phyloP scores from a whole-genome alignment of 2,113 vertebrate species.

The Poicephalus meyeri region DNA sequence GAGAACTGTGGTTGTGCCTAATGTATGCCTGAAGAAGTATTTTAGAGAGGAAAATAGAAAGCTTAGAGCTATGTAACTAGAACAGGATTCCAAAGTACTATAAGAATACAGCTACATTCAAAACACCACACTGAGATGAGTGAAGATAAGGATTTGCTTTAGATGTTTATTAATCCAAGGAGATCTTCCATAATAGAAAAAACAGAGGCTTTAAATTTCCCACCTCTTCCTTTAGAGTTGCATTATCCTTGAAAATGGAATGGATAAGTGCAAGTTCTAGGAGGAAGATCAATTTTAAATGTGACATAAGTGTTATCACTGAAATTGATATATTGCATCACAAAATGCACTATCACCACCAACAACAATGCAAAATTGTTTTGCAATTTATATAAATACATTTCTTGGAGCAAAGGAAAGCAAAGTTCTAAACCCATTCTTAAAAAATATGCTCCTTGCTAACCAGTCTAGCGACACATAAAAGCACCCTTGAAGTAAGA shows the following conservation, averaged over 20 bases:
- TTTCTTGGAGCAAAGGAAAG: constrained; percentile 57
- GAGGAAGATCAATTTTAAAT: constrained; percentile 27
- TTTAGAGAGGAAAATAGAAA: background rate
- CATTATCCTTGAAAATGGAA: constrained; percentile 35
- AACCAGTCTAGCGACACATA: constrained; percentile 32
- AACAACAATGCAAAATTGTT: constrained; percentile 58
- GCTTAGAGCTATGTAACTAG: background rate
- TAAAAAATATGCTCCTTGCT: constrained; percentile 59
- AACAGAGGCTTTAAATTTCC: constrained; percentile 32
- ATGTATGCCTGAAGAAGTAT: background rate
- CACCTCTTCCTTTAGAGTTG: constrained; percentile 40
- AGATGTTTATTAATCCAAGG: constrained; percentile 69
- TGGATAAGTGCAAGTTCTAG: constrained; percentile 27
- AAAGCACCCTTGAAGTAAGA: constrained; percentile 55
- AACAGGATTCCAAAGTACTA: background rate
- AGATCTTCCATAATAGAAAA: constrained; percentile 68
- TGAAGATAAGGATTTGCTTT: constrained; percentile 51
- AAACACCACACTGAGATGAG: constrained; percentile 59
- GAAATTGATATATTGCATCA: constrained; percentile 64
- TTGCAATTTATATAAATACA: constrained; percentile 61
- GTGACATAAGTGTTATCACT: constrained; percentile 55
- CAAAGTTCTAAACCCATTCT: constrained; percentile 39
- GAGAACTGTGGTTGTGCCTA: background rate
- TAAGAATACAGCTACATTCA: background rate
- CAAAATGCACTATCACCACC: constrained; percentile 64